Conservation (phyloP, 2,797 vertebrate genomes). For the Phaenicophaeus curvirostris region DNA sequence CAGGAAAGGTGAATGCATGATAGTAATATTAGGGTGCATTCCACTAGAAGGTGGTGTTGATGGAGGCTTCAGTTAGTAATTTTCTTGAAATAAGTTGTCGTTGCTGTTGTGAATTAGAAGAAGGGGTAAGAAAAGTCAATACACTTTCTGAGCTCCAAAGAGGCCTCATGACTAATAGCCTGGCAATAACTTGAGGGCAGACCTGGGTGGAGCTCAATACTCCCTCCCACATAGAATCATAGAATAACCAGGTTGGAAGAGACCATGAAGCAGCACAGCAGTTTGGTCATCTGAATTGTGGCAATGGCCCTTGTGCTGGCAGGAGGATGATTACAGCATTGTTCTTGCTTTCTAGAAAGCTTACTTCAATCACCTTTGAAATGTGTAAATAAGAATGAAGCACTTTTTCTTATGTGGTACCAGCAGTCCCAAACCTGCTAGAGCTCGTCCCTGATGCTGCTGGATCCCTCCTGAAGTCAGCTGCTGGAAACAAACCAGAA, state of each 20-base stretch:
- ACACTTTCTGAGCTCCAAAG: not conserved
- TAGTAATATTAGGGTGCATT: not conserved
- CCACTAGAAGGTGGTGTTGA: not conserved
- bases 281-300: slow-evolving; percentile 17
- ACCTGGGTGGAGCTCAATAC: not conserved
- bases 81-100: not conserved
- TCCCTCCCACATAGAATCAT: slow-evolving; percentile 8
- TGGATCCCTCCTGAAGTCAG: not conserved
- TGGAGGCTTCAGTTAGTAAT: not conserved
- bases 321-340: slow-evolving; percentile 11
- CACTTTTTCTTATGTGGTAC: not conserved
- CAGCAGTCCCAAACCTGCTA: not conserved
- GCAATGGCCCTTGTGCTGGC: not conserved
- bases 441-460: not conserved
- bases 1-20: not conserved
- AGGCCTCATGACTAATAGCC: not conserved
- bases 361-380: not conserved
- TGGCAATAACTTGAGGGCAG: slow-evolving; percentile 1
- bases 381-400: not conserved
- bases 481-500: not conserved
- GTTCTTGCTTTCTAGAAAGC: slow-evolving; percentile 20
- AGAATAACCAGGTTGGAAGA: too few species aligned
- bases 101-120: not conserved
- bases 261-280: not conserved
- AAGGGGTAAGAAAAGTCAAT: slow-evolving; percentile 3